phyloP scores from a whole-genome alignment of 2,113 vertebrate species.

The Poeciliopsis turrubarensis region DNA sequence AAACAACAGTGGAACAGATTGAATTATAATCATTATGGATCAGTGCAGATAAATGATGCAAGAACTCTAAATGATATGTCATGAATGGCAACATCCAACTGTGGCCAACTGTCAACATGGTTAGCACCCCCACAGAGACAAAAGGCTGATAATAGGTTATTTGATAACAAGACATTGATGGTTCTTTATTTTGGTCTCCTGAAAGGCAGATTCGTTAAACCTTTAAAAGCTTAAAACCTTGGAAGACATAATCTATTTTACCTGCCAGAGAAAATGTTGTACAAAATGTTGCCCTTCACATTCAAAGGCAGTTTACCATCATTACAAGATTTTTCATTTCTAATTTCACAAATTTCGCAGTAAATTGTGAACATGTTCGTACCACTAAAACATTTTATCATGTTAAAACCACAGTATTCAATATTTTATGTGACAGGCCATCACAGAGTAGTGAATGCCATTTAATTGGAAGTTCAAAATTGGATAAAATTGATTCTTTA shows the following conservation, averaged over 20 bases:
- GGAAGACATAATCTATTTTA: too few species aligned
- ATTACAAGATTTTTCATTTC: too few species aligned
- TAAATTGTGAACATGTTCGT: too few species aligned
- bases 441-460: neutral
- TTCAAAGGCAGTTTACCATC: too few species aligned
- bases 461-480: neutral
- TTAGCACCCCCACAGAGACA: constrained; percentile 6
- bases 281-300: too few species aligned
- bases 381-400: too few species aligned
- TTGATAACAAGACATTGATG: neutral
- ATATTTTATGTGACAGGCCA: too few species aligned
- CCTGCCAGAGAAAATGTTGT: too few species aligned
- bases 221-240: neutral
- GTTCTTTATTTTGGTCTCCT: constrained; percentile 9
- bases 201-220: neutral
- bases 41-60: constrained; percentile 35
- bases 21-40: constrained; percentile 39
- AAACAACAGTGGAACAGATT: constrained; percentile 6
- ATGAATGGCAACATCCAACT: constrained; percentile 32
- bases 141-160: constrained; percentile 3
- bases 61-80: constrained; percentile 29
- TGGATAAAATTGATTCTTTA: neutral
- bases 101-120: constrained; percentile 28
- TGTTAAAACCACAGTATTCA: too few species aligned
- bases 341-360: too few species aligned